Percentiles rank a stretch among this genome's conserved stretches.
phyloP scores from a whole-genome alignment of 2,113 vertebrate genomes.

The Forbesichthys papilliferus region DNA sequence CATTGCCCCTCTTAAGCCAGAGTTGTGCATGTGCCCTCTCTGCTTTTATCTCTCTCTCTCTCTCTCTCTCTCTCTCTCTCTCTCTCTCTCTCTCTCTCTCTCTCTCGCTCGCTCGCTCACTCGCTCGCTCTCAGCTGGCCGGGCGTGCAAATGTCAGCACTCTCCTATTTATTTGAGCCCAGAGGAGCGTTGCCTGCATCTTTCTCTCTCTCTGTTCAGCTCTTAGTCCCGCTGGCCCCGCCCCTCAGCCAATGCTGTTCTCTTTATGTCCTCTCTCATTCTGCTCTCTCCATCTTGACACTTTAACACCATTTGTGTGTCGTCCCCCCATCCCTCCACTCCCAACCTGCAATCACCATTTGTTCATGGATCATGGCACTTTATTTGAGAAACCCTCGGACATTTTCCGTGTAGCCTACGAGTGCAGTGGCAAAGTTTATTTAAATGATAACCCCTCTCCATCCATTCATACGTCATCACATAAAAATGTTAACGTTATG shows the following conservation, averaged over 20 bases:
- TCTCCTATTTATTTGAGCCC: conserved; percentile 69
- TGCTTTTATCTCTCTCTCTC: conserved; percentile 41
- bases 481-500: too few relatives aligned
- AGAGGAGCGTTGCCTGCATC: conserved; percentile 55
- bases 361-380: conserved; percentile 66
- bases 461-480: too few relatives aligned
- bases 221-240: not conserved
- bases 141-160: conserved; percentile 74
- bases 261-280: not conserved
- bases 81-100: not conserved
- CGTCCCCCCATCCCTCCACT: not conserved
- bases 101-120: conserved; percentile 33
- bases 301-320: not conserved
- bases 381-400: conserved; percentile 54
- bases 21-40: conserved; percentile 43
- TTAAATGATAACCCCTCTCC: too few relatives aligned
- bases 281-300: not conserved
- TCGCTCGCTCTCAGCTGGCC: conserved; percentile 42
- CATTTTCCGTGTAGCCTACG: conserved; percentile 56
- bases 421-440: conserved; percentile 12
- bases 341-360: not conserved
- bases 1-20: conserved; percentile 61
- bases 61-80: not conserved
- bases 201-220: not conserved
- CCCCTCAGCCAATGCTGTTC: not conserved